Evolutionary conservation across 2,797 vertebrate genomes (phyloP), one percentile per base, ranked within the genome.

Genomic region (Varecia variegata): DNA sequence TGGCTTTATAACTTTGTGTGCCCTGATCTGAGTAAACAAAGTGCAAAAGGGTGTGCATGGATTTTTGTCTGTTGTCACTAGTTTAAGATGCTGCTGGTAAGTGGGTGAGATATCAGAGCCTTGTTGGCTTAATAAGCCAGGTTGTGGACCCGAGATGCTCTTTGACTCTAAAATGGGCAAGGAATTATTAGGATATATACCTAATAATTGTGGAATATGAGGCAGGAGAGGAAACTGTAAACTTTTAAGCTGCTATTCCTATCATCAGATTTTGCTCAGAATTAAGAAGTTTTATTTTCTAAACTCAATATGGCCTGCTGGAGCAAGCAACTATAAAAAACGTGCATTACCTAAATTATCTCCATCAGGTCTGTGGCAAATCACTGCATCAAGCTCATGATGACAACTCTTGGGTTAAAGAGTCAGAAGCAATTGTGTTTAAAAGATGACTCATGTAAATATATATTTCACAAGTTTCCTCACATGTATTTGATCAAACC

Each of bases 371-470:
- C 68, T 88, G 7, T 38, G 23, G 77, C 88, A 91, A 96, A 83
- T 58, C 76, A 70, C 62, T 38, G 54, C 45, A 54, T 88, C 82
- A 92, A 77, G 40, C 67, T 80, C 94, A 76, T 89, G 14, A 96
- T 93, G 65, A 97, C 43, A 97, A 71, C n/a, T 95, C 88, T 96
- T 52, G 52, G 9, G 20, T 13, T n/a, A 96, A 32, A 71, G 86
- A 96, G 30, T 93, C 60, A 95, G 32, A 5, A 96, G 52, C 4
- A 50, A 68, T 25, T 1, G 0, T 71, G 35, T 91, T 95, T 83
- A 88, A 13, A 27, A 96, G 93, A 17, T 17, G 2, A 12, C 21
- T 20, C 79, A 68, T 47, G 58, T 18, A 8, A 47, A 80, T 13
- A 20, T 38, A 70, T 95, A 83, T 73, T 95, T 94, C 45, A 43